These are phyloP conservation scores for Heliconius hermathena DNA, from an alignment of 1,140 invertebrate genomes.

Conservation along the genomic window DNA sequence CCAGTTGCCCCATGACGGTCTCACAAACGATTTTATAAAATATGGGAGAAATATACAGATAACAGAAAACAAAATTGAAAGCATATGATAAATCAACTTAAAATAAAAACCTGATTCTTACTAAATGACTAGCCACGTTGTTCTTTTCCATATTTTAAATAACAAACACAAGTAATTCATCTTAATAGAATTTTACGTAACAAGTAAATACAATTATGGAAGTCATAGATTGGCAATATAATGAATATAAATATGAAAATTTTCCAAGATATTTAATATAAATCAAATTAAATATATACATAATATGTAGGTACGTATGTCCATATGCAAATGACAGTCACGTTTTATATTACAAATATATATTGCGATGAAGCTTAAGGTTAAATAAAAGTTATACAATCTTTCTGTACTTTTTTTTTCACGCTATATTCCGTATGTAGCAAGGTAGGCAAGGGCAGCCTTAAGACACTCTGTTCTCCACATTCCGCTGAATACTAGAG, in stretches of 20 bases:
- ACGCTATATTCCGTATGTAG: too few species aligned
- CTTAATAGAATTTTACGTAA: not conserved
- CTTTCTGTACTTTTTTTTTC: not conserved
- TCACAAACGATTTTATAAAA: not conserved
- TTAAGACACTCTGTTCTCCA: too few species aligned
- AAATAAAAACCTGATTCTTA: too few species aligned
- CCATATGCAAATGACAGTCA: slow-evolving; percentile 11
- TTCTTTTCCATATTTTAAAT: not conserved
- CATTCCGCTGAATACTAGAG: too few species aligned
- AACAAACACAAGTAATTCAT: not conserved
- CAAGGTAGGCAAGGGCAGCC: too few species aligned
- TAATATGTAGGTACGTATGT: not conserved
- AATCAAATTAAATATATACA: slow-evolving; percentile 15
- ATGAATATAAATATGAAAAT: not conserved
- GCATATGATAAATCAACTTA: too few species aligned
- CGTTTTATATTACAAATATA: not conserved
- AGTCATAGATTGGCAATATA: not conserved
- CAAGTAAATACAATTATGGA: not conserved
- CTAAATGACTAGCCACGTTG: too few species aligned
- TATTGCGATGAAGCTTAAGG: not conserved
- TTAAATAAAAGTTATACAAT: slow-evolving; percentile 9
- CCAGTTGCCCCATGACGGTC: too few species aligned
- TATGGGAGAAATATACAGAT: too few species aligned
- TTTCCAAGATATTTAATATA: slow-evolving; percentile 10
- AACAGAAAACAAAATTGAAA: too few species aligned